phyloP scores from a whole-genome alignment of 2,797 vertebrate genomes.

The Acanthopagrus latus region DNA sequence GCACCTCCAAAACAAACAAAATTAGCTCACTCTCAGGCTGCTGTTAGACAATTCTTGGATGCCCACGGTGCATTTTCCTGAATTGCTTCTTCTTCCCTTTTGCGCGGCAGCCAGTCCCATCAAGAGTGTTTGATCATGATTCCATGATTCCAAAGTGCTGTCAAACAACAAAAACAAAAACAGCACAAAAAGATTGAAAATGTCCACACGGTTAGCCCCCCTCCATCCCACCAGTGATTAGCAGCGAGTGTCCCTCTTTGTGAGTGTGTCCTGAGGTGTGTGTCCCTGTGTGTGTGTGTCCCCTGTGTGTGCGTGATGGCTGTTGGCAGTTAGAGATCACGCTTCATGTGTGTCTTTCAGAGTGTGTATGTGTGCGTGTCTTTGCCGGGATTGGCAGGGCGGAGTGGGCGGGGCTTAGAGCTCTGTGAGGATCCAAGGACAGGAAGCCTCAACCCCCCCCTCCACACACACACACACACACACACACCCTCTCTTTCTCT shows the following conservation, averaged over 20 bases:
- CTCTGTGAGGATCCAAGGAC: constrained; percentile 73
- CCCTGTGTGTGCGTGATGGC: constrained; percentile 10
- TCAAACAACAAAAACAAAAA: not conserved
- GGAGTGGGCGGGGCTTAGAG: constrained; percentile 67
- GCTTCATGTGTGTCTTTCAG: constrained; percentile 65
- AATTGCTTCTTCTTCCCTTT: constrained; percentile 14
- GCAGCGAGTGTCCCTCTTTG: constrained; percentile 53
- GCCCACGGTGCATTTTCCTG: not conserved
- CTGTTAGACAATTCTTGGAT: constrained; percentile 23
- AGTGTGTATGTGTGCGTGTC: constrained; percentile 58
- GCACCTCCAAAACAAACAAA: not conserved
- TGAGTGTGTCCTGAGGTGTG: constrained; percentile 37
- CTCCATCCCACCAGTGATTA: constrained; percentile 76
- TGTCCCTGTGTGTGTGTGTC: constrained; percentile 30
- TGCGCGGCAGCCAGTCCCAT: constrained; percentile 27
- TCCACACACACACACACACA: not conserved
- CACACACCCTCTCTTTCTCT: constrained; percentile 61
- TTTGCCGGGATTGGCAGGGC: constrained; percentile 61
- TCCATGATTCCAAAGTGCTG: constrained; percentile 45
- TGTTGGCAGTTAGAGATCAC: constrained; percentile 63
- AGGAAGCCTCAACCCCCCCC: constrained; percentile 48
- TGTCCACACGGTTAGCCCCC: constrained; percentile 64
- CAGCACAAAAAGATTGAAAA: constrained; percentile 25
- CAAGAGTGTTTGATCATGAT: constrained; percentile 40
- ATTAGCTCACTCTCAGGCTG: constrained; percentile 32